A percentile compares a stretch with the other conserved stretches of the same genome.
phyloP scores from a whole-genome alignment of 2,113 vertebrate genomes.

The Hyperoodon ampullatus region DNA sequence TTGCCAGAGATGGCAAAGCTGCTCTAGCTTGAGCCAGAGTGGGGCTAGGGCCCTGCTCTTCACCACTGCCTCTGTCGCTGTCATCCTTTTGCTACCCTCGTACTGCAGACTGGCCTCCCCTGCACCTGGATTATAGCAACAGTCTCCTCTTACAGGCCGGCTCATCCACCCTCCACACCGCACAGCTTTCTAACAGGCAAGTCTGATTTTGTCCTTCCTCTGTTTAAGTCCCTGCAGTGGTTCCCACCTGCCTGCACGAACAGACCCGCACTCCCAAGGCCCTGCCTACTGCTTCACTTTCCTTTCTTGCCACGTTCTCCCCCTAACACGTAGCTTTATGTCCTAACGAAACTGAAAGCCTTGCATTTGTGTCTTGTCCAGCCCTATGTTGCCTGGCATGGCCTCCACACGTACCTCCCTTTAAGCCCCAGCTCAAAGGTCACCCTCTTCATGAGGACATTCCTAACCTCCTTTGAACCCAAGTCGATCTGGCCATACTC shows the following conservation, averaged over 20 bases:
- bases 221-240: not conserved
- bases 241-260: accelerated
- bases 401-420: not conserved
- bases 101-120: not conserved
- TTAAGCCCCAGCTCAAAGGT: not conserved
- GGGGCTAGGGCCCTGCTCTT: not conserved
- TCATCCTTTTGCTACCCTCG: no score
- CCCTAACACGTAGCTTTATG: not conserved
- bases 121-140: not conserved
- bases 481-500: not conserved
- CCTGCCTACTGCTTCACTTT: not conserved
- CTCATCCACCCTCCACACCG: not conserved
- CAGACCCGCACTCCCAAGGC: not conserved
- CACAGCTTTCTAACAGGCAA: not conserved
- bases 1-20: not conserved
- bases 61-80: not conserved
- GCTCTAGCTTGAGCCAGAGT: not conserved
- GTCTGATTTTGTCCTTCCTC: not conserved
- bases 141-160: not conserved
- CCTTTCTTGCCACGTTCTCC: not conserved
- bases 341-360: not conserved
- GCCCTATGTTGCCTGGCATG: not conserved
- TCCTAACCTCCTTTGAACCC: not conserved
- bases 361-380: not conserved
- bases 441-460: not conserved